Percentiles rank a stretch among this genome's conserved stretches.
Evolutionary conservation across 2,113 vertebrate species (phyloP).

Genomic region (Nicator chloris): DNA sequence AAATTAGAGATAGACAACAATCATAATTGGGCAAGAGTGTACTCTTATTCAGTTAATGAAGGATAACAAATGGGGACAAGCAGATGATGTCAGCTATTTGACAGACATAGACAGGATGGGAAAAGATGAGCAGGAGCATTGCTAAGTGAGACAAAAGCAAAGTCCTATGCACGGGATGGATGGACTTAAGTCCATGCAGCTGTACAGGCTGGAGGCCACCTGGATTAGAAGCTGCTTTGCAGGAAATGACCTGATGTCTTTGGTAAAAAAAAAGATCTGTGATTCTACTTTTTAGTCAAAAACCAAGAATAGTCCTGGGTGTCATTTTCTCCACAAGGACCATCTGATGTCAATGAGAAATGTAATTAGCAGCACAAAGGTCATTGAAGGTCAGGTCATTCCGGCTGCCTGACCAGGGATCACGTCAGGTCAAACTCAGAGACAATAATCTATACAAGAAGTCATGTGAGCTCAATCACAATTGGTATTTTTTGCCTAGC

Average conservation of each 20-base stretch:
- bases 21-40: not conserved
- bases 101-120: not conserved
- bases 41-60: not conserved
- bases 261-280: not conserved
- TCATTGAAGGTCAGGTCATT: not conserved
- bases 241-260: not conserved
- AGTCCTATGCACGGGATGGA: not conserved
- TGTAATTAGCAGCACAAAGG: not conserved
- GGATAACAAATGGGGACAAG: not conserved
- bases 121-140: not conserved
- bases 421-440: not conserved
- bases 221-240: not conserved
- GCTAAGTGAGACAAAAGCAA: not conserved
- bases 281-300: not conserved
- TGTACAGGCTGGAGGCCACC: not conserved
- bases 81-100: not conserved
- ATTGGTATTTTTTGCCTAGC: not conserved
- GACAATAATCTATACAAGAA: not conserved
- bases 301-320: not conserved
- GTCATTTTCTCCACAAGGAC: not conserved
- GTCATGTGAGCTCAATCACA: not conserved
- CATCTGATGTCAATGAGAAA: not conserved
- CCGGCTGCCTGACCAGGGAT: not conserved
- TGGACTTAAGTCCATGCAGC: not conserved
- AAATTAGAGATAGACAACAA: not conserved